Conservation (phyloP, 2,113 vertebrate species). For the Podarcis muralis region DNA sequence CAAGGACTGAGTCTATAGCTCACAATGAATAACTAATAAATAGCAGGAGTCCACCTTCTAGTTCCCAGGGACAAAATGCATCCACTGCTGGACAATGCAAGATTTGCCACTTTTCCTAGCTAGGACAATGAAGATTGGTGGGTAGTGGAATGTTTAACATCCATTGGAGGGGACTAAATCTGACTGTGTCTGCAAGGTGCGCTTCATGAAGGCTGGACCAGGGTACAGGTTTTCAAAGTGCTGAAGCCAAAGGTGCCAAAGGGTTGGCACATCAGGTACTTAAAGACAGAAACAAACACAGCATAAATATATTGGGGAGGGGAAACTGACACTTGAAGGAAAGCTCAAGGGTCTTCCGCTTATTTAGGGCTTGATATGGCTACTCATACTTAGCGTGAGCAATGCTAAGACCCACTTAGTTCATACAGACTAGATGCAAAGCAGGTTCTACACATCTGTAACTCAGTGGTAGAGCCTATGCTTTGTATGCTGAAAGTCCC, state of each 20-base stretch:
- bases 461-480: not conserved
- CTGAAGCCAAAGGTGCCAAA: constrained; percentile 28
- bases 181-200: constrained; percentile 31
- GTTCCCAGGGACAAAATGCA: not conserved
- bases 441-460: not conserved
- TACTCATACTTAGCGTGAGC: not conserved
- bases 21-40: not conserved
- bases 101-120: not conserved
- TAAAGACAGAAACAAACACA: constrained; percentile 62
- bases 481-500: not conserved
- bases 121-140: rapidly evolving
- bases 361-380: not conserved
- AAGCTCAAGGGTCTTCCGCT: constrained; percentile 1
- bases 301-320: constrained; percentile 59
- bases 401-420: not conserved
- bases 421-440: not conserved
- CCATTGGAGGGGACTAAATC: not conserved
- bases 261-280: not conserved
- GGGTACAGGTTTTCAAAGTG: constrained; percentile 40
- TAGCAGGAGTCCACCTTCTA: not conserved
- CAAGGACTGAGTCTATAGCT: not conserved
- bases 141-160: rapidly evolving
- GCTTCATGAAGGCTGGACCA: constrained; percentile 44
- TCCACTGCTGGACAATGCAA: not conserved
- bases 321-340: constrained; percentile 3